These are phyloP conservation scores for Rhopilema esculentum DNA, from an alignment of 30 jellyfish, hydroid and myxozoan genomes.

Conservation along the genomic window DNA sequence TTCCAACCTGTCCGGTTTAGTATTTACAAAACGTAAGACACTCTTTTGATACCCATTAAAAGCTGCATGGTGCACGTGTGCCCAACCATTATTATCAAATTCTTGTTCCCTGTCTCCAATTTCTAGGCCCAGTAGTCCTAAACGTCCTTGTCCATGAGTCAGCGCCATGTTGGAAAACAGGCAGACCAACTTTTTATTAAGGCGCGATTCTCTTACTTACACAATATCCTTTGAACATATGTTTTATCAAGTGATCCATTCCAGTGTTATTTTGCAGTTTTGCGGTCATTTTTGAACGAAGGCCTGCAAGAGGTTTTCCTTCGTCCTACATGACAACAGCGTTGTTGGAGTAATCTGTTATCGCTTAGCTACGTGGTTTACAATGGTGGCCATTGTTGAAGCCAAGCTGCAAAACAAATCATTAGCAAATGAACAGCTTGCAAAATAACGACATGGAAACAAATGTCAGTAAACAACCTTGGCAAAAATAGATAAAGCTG, in stretches of 20 bases:
- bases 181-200: neutral
- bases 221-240: neutral
- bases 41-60: conserved; percentile 71
- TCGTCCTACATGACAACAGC: conserved; percentile 4
- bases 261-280: neutral
- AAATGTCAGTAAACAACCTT: neutral
- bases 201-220: too few species aligned
- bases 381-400: neutral
- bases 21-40: conserved; percentile 52
- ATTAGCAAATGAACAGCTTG: neutral
- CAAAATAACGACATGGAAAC: neutral
- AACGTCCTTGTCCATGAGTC: conserved; percentile 23
- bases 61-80: conserved; percentile 78
- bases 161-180: too few species aligned
- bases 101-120: conserved; percentile 68
- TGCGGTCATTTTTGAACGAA: neutral
- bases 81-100: conserved; percentile 79
- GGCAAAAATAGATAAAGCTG: neutral
- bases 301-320: neutral
- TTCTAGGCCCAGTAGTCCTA: conserved; percentile 56
- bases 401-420: neutral
- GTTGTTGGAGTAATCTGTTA: conserved; percentile 26
- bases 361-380: conserved; percentile 35
- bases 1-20: conserved; percentile 61
- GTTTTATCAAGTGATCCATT: neutral